A percentile compares a stretch with the other conserved stretches of the same genome.
These are phyloP conservation scores for Tenualosa ilisha DNA, from an alignment of 2,797 vertebrate species.

Conservation along the genomic window DNA sequence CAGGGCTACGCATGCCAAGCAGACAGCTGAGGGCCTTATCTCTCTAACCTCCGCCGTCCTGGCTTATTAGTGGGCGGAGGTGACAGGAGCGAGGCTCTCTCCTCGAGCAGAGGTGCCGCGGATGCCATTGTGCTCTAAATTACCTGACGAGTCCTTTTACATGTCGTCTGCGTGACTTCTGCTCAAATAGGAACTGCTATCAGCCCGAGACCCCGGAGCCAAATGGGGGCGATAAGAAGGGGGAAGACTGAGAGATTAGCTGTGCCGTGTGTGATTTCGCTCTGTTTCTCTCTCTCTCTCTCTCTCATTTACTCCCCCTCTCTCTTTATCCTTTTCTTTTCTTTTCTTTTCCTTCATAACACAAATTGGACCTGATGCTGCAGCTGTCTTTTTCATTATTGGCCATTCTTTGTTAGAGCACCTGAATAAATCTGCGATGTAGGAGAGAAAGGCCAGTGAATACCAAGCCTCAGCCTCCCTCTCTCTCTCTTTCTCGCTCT, in stretches of 20 bases:
- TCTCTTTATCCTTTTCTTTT: conserved; percentile 32
- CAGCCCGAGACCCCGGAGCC: conserved; percentile 27
- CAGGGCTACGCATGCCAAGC: not conserved
- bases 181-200: conserved; percentile 26
- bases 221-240: conserved; percentile 50
- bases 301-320: not conserved
- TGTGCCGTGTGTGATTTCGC: conserved; percentile 56
- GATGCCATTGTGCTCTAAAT: conserved; percentile 39
- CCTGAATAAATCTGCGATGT: conserved; percentile 62
- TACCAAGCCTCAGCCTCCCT: conserved; percentile 49
- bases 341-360: not conserved
- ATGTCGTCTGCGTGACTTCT: conserved; percentile 43
- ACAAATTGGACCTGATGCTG: not conserved
- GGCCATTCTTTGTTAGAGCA: conserved; percentile 55
- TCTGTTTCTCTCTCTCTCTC: not conserved
- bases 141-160: conserved; percentile 42
- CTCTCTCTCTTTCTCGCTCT: not conserved
- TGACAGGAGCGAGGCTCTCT: not conserved
- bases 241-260: conserved; percentile 54
- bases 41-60: conserved; percentile 33
- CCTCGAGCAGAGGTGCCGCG: not conserved
- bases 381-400: conserved; percentile 43
- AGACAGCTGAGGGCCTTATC: conserved; percentile 33
- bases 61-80: conserved; percentile 1
- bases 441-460: conserved; percentile 50